These are phyloP conservation scores for Germaria angustata DNA, from an alignment of 2,888 invertebrate species.

Conservation along the genomic window DNA sequence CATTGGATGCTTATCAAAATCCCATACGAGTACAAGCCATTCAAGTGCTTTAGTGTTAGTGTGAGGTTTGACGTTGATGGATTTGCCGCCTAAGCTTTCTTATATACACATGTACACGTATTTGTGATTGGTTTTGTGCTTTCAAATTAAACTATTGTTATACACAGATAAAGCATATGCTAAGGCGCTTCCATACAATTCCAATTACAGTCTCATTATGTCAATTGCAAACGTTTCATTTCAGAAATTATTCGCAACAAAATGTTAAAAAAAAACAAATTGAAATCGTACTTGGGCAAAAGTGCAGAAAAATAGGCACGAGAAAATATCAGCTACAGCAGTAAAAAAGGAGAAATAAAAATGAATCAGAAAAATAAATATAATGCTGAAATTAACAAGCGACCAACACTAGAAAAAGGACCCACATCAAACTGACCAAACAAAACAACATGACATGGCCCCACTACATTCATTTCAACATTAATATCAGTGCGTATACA, in stretches of 20 bases:
- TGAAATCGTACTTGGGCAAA: conserved; percentile 54
- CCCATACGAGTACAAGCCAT: conserved; percentile 10
- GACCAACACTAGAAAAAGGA: conserved; percentile 65
- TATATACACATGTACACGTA: conserved; percentile 30
- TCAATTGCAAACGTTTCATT: conserved; percentile 72
- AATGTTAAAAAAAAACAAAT: conserved; percentile 51
- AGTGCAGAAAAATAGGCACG: not conserved
- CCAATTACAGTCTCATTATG: conserved; percentile 77
- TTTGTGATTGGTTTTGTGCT: not conserved
- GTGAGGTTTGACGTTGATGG: conserved; percentile 67
- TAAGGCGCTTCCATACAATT: conserved; percentile 68
- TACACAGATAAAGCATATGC: conserved; percentile 57
- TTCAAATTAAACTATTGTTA: conserved; percentile 62
- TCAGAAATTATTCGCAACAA: conserved; percentile 43
- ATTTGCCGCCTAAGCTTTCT: conserved; percentile 54
- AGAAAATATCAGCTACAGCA: not conserved
- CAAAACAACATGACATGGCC: conserved; percentile 66
- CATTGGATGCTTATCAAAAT: no score
- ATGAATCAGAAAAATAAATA: conserved; percentile 48
- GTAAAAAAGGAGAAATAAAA: not conserved
- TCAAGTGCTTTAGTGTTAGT: conserved; percentile 54
- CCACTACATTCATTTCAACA: conserved; percentile 49
- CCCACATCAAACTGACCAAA: conserved; percentile 68
- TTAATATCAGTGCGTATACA: conserved; percentile 4
- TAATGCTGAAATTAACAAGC: conserved; percentile 64